Evolutionary conservation across 2,888 invertebrate species (phyloP).

Genomic region (Netelia fuscicornis): DNA sequence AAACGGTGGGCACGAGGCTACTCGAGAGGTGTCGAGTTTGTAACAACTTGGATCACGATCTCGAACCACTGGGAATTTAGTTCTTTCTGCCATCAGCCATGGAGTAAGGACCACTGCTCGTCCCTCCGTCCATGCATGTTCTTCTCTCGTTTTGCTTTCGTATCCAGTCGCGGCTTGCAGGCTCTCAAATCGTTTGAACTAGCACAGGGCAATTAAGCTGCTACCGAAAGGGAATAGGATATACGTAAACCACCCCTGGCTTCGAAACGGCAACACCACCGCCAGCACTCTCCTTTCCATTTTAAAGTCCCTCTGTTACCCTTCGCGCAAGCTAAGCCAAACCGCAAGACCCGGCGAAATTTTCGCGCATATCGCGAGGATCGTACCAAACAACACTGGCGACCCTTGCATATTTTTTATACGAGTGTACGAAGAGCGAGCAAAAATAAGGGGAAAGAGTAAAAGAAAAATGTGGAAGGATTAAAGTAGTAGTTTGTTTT

Average conservation of each 20-base stretch:
- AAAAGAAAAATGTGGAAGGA: too few species aligned
- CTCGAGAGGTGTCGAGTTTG: not conserved
- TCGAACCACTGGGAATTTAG: not conserved
- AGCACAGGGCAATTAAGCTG: constrained; percentile 59
- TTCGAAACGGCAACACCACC: not conserved
- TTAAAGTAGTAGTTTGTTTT: too few species aligned
- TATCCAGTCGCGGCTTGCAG: constrained; percentile 46
- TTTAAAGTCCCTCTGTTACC: not conserved
- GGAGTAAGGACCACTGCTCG: constrained; percentile 4
- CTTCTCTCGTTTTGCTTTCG: not conserved
- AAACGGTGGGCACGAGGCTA: not conserved
- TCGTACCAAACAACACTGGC: not conserved
- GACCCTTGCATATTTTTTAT: too few species aligned
- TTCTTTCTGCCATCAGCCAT: not conserved
- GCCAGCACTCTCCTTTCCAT: not conserved
- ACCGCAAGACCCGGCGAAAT: constrained; percentile 49
- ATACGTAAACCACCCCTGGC: constrained; percentile 18
- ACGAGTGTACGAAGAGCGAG: too few species aligned
- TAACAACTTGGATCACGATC: not conserved
- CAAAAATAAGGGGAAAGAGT: too few species aligned
- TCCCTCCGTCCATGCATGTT: not conserved
- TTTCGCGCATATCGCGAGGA: constrained; percentile 34
- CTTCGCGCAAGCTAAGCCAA: constrained; percentile 8
- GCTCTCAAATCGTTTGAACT: constrained; percentile 58
- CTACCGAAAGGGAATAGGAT: constrained; percentile 39